Evolutionary conservation across 2,888 invertebrate species (phyloP), one percentile per base, ranked within the genome.

Genomic region (Sisyra terminalis): DNA sequence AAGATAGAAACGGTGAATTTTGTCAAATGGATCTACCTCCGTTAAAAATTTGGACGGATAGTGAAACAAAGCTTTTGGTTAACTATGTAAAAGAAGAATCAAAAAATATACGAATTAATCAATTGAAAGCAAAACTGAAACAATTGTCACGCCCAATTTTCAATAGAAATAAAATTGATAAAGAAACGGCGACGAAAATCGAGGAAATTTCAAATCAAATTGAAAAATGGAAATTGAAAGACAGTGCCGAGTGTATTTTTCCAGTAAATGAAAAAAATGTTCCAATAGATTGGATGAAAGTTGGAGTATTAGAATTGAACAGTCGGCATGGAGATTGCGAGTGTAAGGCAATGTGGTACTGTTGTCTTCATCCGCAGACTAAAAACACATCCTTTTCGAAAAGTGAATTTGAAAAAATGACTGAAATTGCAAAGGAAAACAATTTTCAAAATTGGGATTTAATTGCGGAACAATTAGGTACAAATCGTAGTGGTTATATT

Each of bases 321-420:
- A 57, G 64, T 29, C 67, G 72, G n/a, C 81, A 81, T 51, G 66
- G 68, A 0, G 60, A 72, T 0, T 60, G 64, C 8, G 80, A 80
- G 53, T 84, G 81, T 53, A 61, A 68, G 50, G 67, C 76, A 0
- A 70, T 83, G 54, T 86, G 85, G 85, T 71, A 73, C 45, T 64
- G 77, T 15, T 78, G 73, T 52, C 56, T 83, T 38, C 77, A 79
- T 55, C 83, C 84, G 0, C 57, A 66, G 11, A 66, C 83, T 11
- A 81, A 74, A 47, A 81, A 73, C 38, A 51, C 50, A 2, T 51
- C 53, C 5, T 78, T 76, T 75, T 63, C 62, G 1, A 47, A 50
- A 1, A 55, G 60, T 9, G 78, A 78, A 55, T 67, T 71, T 43
- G 46, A 50, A 0, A 51, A 53, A 17, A 51, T 78, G 14, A 50